Evolutionary conservation across 2,888 invertebrate genomes (phyloP).

Genomic region (Cephus nigrinus): DNA sequence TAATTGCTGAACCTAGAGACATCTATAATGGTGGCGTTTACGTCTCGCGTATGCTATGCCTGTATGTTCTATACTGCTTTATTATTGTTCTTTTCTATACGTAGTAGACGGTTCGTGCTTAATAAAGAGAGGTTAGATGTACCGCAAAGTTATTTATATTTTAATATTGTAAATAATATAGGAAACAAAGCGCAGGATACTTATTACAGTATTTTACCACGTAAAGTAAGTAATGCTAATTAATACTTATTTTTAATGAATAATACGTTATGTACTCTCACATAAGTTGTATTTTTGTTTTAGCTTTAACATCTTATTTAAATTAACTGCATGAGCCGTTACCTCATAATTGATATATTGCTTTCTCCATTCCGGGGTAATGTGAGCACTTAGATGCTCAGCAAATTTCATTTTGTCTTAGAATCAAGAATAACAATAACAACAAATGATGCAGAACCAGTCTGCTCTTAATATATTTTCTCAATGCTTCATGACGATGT

Average conservation of each 20-base stretch:
- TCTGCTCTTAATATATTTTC: background rate
- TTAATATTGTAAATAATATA: background rate
- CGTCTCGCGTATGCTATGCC: background rate
- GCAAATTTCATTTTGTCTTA: constrained; percentile 82
- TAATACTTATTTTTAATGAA: constrained; percentile 1
- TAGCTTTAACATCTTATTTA: background rate
- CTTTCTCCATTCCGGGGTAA: constrained; percentile 93
- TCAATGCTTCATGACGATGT: background rate
- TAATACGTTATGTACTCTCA: background rate
- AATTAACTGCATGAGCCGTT: constrained; percentile 31
- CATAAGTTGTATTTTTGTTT: background rate
- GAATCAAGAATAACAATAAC: background rate
- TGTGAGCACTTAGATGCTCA: constrained; percentile 87
- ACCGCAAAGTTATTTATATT: background rate
- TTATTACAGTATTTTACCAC: background rate
- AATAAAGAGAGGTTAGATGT: background rate
- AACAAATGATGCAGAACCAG: background rate
- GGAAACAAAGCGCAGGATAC: background rate
- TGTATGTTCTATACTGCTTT: background rate
- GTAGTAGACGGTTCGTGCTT: background rate
- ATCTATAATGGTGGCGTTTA: background rate
- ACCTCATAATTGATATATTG: constrained; percentile 85
- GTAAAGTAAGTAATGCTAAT: background rate
- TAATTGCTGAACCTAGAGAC: background rate
- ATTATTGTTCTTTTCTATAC: background rate